Evolutionary conservation across 2,113 vertebrate species (phyloP).

Genomic region (Hypocryptadius cinnamomeus): DNA sequence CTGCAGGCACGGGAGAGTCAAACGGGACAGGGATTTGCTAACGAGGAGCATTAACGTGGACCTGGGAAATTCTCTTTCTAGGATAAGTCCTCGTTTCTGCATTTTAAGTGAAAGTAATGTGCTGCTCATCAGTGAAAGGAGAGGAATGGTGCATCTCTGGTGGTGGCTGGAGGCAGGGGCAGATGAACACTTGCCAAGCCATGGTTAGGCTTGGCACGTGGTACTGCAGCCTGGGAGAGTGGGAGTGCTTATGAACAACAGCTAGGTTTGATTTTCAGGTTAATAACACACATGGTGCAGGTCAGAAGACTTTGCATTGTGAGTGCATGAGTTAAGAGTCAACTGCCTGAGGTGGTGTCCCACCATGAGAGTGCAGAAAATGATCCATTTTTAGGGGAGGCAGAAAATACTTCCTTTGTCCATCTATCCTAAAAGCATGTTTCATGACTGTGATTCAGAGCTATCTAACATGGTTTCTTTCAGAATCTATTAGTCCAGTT

Average conservation of each 20-base stretch:
- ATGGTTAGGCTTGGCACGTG: rapidly evolving
- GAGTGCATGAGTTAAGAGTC: neutral
- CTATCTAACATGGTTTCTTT: neutral
- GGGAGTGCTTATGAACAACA: neutral
- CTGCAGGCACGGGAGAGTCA: neutral
- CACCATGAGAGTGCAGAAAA: neutral
- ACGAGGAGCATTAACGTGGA: neutral
- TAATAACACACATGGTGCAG: neutral
- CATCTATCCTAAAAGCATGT: neutral
- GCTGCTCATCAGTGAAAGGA: neutral
- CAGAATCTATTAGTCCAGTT: neutral
- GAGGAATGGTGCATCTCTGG: neutral
- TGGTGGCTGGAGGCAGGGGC: neutral
- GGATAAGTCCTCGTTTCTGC: neutral
- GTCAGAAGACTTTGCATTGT: neutral
- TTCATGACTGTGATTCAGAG: neutral
- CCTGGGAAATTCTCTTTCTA: neutral
- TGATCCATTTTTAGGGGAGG: neutral
- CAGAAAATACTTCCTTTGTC: neutral
- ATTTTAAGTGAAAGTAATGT: neutral
- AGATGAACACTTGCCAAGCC: rapidly evolving
- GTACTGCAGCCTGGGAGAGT: neutral
- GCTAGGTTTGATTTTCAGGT: neutral
- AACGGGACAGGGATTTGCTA: neutral
- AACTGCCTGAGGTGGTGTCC: neutral